Evolutionary conservation across 2,888 invertebrate species (phyloP).

Genomic region (Margaritifera margaritifera): DNA sequence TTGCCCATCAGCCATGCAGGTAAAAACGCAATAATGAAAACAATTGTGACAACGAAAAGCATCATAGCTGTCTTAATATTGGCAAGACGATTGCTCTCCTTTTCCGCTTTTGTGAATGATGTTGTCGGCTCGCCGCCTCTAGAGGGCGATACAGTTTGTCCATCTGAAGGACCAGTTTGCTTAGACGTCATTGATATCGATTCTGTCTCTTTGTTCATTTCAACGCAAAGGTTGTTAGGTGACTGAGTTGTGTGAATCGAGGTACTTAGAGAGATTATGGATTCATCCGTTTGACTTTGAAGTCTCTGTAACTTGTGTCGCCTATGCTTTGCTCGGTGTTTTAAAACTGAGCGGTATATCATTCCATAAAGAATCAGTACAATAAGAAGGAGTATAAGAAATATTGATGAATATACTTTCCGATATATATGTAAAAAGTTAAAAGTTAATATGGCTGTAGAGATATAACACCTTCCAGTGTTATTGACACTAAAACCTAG

Average conservation of each 20-base stretch:
- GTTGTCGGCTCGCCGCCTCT: no score
- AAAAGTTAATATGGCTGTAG: slow-evolving; percentile 44
- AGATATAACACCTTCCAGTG: slow-evolving; percentile 53
- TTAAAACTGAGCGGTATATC: slow-evolving; percentile 62
- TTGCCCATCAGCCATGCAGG: slow-evolving; percentile 68
- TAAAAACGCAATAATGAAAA: slow-evolving; percentile 68
- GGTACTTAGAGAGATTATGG: slow-evolving; percentile 20
- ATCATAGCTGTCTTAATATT: slow-evolving; percentile 71
- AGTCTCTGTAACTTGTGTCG: slow-evolving; percentile 23
- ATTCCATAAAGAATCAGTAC: slow-evolving; percentile 69
- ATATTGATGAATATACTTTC: slow-evolving; percentile 66
- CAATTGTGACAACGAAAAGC: slow-evolving; percentile 70
- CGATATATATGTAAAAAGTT: slow-evolving; percentile 57
- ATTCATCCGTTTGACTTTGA: slow-evolving; percentile 34
- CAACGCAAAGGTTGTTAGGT: no score
- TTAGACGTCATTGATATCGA: no score
- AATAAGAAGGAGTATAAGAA: slow-evolving; percentile 66
- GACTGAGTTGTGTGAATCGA: background rate
- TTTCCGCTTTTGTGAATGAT: slow-evolving; percentile 20
- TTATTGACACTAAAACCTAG: slow-evolving; percentile 37
- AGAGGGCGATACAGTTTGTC: no score
- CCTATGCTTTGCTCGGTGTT: slow-evolving; percentile 38
- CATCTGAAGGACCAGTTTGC: no score
- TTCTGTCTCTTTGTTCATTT: no score
- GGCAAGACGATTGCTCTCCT: slow-evolving; percentile 44